Evolutionary conservation across 2,113 vertebrate genomes (phyloP).

Genomic region (Prinia subflava): DNA sequence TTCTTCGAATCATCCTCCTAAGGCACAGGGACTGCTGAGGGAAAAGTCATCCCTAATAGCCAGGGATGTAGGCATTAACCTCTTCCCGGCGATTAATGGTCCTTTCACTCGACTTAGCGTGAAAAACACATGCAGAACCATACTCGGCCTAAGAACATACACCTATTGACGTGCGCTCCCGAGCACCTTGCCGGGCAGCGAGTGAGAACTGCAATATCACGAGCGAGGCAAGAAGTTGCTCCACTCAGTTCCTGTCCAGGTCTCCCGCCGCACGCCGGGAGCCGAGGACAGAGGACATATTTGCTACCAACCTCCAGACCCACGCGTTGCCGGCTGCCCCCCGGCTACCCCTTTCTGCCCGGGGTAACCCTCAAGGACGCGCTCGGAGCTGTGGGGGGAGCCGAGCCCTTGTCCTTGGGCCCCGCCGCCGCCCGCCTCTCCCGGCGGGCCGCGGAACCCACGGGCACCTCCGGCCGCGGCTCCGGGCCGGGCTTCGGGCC

Average conservation of each 20-base stretch:
- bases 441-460: background rate
- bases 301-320: background rate
- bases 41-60: background rate
- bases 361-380: background rate
- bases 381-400: background rate
- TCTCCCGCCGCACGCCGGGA: background rate
- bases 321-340: background rate
- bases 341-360: too few relatives aligned
- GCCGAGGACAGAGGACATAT: background rate
- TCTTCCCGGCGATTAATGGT: background rate
- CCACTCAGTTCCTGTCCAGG: background rate
- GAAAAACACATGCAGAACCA: background rate
- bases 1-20: background rate
- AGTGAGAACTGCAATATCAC: background rate
- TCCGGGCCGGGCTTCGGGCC: background rate
- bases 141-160: background rate
- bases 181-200: background rate
- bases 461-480: background rate
- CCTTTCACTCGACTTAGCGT: background rate
- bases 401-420: background rate
- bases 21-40: background rate
- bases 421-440: background rate
- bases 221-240: background rate
- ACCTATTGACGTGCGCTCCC: rapidly evolving
- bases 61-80: background rate